A percentile compares a stretch with the other conserved stretches of the same genome.
Evolutionary conservation across 1,140 invertebrate species (phyloP).

Genomic region (Philopotamus ludificatus): DNA sequence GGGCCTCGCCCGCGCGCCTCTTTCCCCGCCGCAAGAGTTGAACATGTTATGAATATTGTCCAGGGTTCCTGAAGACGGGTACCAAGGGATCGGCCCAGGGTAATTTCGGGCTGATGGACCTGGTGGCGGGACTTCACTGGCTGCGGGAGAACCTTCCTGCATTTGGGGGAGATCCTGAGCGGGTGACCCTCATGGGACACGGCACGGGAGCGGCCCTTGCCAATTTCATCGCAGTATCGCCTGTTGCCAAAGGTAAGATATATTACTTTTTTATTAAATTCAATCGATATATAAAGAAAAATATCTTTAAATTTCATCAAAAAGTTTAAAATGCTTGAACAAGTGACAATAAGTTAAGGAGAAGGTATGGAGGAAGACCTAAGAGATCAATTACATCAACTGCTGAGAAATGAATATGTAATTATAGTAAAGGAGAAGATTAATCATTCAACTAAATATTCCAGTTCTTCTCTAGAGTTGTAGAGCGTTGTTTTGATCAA

Average conservation of each 20-base stretch:
- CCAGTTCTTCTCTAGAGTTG: no score
- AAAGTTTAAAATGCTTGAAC: no score
- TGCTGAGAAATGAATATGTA: no score
- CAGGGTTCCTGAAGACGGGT: slow-evolving; percentile 86
- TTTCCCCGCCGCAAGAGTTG: no score
- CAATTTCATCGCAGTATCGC: slow-evolving; percentile 91
- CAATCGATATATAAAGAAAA: slow-evolving; percentile 1
- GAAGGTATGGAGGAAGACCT: no score
- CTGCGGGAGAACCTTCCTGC: slow-evolving; percentile 85
- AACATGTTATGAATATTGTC: slow-evolving; percentile 1
- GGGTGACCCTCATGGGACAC: slow-evolving; percentile 89
- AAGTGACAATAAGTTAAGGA: no score
- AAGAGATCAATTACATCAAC: no score
- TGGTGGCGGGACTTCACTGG: slow-evolving; percentile 91
- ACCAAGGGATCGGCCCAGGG: slow-evolving; percentile 82
- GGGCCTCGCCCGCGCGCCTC: no score
- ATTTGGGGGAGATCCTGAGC: slow-evolving; percentile 86
- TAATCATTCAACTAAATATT: no score
- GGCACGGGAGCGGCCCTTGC: slow-evolving; percentile 90
- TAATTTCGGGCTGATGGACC: slow-evolving; percentile 93
- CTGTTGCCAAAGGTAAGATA: slow-evolving; percentile 82
- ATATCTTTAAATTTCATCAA: no score
- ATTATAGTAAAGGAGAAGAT: no score
- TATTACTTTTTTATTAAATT: neutral
- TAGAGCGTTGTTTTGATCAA: no score